Conservation (phyloP, 2,797 vertebrate genomes). For the Nannoperca australis region DNA sequence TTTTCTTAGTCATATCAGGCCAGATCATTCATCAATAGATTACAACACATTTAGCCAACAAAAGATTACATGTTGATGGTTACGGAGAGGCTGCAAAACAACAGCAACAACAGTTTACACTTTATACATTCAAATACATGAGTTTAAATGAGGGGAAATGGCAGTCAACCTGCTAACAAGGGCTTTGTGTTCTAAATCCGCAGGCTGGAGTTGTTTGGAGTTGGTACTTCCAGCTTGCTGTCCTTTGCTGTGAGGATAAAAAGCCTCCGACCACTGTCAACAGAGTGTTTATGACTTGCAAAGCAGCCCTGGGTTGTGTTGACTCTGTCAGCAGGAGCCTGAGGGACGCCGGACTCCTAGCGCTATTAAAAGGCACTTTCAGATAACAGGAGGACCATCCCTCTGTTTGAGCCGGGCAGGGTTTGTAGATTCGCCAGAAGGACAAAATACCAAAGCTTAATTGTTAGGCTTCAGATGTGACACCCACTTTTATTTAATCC, state of each 20-base stretch:
- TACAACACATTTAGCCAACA: conserved; percentile 32
- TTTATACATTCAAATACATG: conserved; percentile 14
- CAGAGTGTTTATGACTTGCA: conserved; percentile 84
- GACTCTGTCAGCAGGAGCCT: conserved; percentile 78
- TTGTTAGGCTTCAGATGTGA: conserved; percentile 5
- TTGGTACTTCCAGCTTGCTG: conserved; percentile 57
- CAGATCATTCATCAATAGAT: conserved; percentile 50
- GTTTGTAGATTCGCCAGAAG: conserved; percentile 47
- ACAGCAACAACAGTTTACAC: not conserved
- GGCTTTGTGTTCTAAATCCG: conserved; percentile 49
- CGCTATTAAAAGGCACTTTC: conserved; percentile 79
- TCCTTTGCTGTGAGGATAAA: conserved; percentile 70
- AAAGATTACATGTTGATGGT: not conserved
- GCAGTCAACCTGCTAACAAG: conserved; percentile 44
- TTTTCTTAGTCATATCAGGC: conserved; percentile 45
- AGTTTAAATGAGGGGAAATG: conserved; percentile 5
- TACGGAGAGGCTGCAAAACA: conserved; percentile 2
- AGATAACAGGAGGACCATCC: conserved; percentile 73
- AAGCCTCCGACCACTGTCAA: conserved; percentile 74
- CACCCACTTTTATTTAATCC: not conserved
- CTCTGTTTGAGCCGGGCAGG: conserved; percentile 24
- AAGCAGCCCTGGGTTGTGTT: conserved; percentile 72
- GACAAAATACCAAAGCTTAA: conserved; percentile 12
- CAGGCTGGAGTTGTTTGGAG: conserved; percentile 65
- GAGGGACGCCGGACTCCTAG: conserved; percentile 49